Evolutionary conservation across 2,888 invertebrate species (phyloP).

Genomic region (Halictus quadricinctus): DNA sequence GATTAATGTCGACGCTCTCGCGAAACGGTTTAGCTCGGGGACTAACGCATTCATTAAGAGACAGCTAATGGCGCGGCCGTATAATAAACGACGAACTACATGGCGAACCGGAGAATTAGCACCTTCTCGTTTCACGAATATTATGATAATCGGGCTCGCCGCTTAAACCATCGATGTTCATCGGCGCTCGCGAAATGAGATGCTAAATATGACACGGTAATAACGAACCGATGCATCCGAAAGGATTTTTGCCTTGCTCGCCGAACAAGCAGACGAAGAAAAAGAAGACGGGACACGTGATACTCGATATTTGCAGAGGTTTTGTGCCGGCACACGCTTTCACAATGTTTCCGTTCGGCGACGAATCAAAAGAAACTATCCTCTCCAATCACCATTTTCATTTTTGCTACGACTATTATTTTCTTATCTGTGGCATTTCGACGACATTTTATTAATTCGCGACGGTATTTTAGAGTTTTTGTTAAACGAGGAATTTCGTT

Average conservation of each 20-base stretch:
- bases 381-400: background rate
- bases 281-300: background rate
- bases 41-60: conserved; percentile 11
- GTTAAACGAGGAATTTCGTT: too few species aligned
- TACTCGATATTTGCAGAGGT: conserved; percentile 14
- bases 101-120: conserved; percentile 31
- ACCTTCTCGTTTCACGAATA: conserved; percentile 28
- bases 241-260: conserved; percentile 11
- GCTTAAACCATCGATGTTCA: conserved; percentile 20
- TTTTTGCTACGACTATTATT: background rate
- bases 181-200: conserved; percentile 26
- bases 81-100: conserved; percentile 25
- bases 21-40: background rate
- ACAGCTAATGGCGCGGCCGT: conserved; percentile 20
- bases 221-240: conserved; percentile 10
- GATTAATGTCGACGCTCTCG: background rate
- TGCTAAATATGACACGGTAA: conserved; percentile 3
- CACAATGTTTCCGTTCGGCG: conserved; percentile 6
- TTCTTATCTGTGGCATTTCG: background rate
- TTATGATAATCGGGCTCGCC: conserved; percentile 43
- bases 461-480: background rate
- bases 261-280: background rate
- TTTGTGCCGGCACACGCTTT: conserved; percentile 1
- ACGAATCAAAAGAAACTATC: background rate
- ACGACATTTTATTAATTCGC: background rate